phyloP scores from a whole-genome alignment of 2,113 vertebrate genomes.

The Oryzias javanicus region DNA sequence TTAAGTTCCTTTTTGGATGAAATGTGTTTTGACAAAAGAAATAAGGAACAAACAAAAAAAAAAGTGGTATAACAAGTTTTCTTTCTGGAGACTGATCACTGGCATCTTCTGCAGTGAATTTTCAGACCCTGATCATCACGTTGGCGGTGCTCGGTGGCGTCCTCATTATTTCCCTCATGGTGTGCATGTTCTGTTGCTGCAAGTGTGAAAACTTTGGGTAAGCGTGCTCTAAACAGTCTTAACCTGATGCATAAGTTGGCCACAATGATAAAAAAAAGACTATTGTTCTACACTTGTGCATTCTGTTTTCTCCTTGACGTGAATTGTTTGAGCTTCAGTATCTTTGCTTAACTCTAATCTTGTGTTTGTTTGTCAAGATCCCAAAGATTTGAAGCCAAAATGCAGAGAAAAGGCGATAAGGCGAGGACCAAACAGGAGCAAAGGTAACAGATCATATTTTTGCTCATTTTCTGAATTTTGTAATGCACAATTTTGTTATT shows the following conservation, averaged over 20 bases:
- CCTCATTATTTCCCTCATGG: constrained; percentile 79
- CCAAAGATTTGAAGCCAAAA: constrained; percentile 74
- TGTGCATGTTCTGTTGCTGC: constrained; percentile 90
- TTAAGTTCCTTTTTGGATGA: no score
- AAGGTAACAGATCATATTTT: constrained; percentile 73
- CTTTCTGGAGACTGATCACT: constrained; percentile 2
- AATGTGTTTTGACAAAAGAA: no score
- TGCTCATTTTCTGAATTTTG: neutral
- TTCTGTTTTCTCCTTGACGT: no score
- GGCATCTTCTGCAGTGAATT: constrained; percentile 83
- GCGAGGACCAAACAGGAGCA: constrained; percentile 84
- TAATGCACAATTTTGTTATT: no score
- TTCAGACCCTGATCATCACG: constrained; percentile 89
- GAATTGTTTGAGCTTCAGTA: no score
- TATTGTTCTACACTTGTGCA: no score
- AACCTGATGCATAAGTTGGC: neutral
- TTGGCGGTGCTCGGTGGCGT: constrained; percentile 83
- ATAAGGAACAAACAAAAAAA: no score
- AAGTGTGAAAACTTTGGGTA: constrained; percentile 81
- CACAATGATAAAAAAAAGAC: neutral
- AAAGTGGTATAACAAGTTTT: neutral
- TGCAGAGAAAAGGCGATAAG: constrained; percentile 77
- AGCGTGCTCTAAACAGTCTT: constrained; percentile 40
- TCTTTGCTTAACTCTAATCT: neutral
- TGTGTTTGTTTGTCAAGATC: constrained; percentile 53